Base-by-base conservation (phyloP, 2,888 invertebrate species). In the Hartigia nigra region DNA sequence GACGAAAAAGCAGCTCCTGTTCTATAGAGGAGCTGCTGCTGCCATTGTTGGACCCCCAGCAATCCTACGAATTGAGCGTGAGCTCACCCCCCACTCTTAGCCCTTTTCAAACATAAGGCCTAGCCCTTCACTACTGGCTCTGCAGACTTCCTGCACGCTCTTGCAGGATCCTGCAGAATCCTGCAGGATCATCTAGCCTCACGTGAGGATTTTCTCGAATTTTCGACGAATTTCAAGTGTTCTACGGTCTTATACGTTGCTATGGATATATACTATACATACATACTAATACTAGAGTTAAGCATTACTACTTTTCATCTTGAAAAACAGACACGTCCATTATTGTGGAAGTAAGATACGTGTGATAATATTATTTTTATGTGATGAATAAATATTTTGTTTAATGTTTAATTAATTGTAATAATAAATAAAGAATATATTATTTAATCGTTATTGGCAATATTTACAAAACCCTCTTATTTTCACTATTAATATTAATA, bases 31-130 rank as follows among this genome's bases (percentile, higher is more conserved):
- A 86, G 82, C 31, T 14, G 82, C 82, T 80, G 82, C 85, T 83
- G 83, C 86, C 86, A 89, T 91, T 90, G 91, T 91, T 84, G 84
- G 87, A 88, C 90, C 91, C 91, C 91, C 91, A 88, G 89, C 90
- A 81, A 86, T 89, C 89, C 84, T 86, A 80, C 83, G 55, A 55
- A 55, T 55, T 55, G 55, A 55, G 55, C 23, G 5, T 23, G 55
- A 87, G 86, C 86, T 83, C 85, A 37, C 79, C 82, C 84, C 85
- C 87, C 82, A 84, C 85, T 81, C 82, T 74, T 55, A 2, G 55
- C 9, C 55, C 55, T 55, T 55, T 55, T 55, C 55, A 55, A 55
- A 23, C 55, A 55, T 55, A 55, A 55, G 55, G 55, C 55, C 39
- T 14, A 39, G 79, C 81, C 78, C 77, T 80, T 75, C 80, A 76